These are phyloP conservation scores for Emys orbicularis DNA, from an alignment of 2,797 vertebrate genomes.

Conservation along the genomic window DNA sequence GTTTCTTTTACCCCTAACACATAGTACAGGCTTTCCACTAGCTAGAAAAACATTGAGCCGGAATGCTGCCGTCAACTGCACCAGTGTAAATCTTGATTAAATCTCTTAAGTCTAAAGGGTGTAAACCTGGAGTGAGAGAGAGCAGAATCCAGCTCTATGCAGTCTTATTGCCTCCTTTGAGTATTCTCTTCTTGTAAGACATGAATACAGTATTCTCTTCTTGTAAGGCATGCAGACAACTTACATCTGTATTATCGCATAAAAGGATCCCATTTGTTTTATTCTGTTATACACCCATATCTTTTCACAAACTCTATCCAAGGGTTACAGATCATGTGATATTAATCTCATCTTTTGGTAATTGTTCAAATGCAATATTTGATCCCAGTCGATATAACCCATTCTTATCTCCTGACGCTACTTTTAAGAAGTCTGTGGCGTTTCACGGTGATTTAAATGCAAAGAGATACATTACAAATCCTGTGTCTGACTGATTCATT, in stretches of 20 bases:
- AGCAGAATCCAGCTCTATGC: neutral
- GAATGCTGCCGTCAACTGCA: conserved; percentile 38
- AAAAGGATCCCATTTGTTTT: neutral
- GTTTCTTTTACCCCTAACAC: neutral
- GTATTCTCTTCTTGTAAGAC: neutral
- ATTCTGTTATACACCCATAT: accelerated
- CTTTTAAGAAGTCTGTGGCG: neutral
- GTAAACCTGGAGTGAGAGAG: neutral
- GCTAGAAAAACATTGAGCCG: neutral
- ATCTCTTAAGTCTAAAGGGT: accelerated
- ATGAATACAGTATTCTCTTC: neutral
- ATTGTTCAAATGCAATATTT: neutral
- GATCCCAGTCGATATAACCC: conserved; percentile 7
- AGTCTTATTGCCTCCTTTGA: neutral
- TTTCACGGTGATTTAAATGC: neutral
- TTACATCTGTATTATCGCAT: neutral
- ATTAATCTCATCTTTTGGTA: conserved; percentile 4
- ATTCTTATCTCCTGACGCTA: conserved; percentile 7
- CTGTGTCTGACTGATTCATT: conserved; percentile 55
- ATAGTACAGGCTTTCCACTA: neutral
- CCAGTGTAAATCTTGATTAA: neutral
- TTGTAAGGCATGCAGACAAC: neutral
- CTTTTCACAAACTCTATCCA: neutral
- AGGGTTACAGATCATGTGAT: neutral
- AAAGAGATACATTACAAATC: conserved; percentile 28